These are phyloP conservation scores for Nomada hirtipes DNA, from an alignment of 2,888 invertebrate genomes.

Conservation along the genomic window DNA sequence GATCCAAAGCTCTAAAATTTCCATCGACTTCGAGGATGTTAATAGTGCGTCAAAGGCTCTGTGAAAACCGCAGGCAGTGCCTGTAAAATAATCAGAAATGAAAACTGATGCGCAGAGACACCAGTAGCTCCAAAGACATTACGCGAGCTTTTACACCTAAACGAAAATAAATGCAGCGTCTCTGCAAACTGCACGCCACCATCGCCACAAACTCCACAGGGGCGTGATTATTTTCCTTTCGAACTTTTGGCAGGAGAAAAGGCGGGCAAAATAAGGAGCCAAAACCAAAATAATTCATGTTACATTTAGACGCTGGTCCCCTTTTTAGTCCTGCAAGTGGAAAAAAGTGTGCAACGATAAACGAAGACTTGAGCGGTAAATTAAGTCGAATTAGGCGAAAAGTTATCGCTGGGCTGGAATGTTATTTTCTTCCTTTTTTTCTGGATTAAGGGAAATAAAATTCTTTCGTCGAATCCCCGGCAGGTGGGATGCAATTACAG, in stretches of 20 bases:
- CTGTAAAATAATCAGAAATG: neutral
- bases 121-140: neutral
- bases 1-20: too few relatives aligned
- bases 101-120: neutral
- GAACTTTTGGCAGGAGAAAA: neutral
- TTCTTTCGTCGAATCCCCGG: conserved; percentile 12
- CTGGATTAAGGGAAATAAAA: conserved; percentile 2
- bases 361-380: conserved; percentile 16
- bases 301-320: too few relatives aligned
- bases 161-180: neutral
- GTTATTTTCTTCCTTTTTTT: neutral
- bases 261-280: neutral
- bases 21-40: neutral
- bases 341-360: neutral
- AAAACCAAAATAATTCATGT: too few relatives aligned
- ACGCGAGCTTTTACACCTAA: neutral
- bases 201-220: neutral
- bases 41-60: neutral
- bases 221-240: neutral
- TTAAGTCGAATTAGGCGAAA: conserved; percentile 26
- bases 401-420: neutral
- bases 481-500: conserved; percentile 40
- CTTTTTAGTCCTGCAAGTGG: neutral
- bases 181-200: too few relatives aligned
- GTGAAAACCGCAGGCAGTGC: neutral